A percentile compares a stretch with the other conserved stretches of the same genome.
These are phyloP conservation scores for Girardinichthys multiradiatus DNA, from an alignment of 2,113 vertebrate genomes.

Conservation along the genomic window DNA sequence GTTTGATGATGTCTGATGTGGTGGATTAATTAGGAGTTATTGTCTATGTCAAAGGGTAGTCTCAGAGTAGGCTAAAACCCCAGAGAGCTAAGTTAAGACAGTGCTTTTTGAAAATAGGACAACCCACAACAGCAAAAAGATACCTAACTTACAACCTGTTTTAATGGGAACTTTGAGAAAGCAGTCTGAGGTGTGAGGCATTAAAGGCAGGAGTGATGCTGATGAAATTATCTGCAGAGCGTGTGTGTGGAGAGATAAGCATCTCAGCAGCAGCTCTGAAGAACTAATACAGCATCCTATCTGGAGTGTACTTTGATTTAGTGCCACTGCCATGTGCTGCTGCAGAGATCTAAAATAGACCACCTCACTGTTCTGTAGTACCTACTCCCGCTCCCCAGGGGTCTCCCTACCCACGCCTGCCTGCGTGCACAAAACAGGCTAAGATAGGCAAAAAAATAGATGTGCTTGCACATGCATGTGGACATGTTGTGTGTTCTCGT, in stretches of 20 bases:
- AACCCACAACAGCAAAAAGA: slow-evolving; percentile 5
- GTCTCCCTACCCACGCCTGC: slow-evolving; percentile 67
- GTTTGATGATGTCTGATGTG: slow-evolving; percentile 44
- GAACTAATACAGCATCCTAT: slow-evolving; percentile 30
- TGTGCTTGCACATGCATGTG: slow-evolving; percentile 10
- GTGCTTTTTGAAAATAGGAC: background rate
- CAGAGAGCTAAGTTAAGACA: background rate
- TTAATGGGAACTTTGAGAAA: background rate
- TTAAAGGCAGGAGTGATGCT: no score
- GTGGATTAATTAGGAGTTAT: slow-evolving; percentile 48
- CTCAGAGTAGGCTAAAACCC: slow-evolving; percentile 13
- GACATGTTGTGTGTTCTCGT: background rate
- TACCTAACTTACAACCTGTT: no score
- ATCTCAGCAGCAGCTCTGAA: slow-evolving; percentile 17
- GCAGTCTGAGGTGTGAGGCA: no score
- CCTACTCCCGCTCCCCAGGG: slow-evolving; percentile 68
- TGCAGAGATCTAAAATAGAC: slow-evolving; percentile 68
- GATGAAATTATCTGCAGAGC: no score
- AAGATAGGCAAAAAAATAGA: slow-evolving; percentile 19
- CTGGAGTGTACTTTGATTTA: slow-evolving; percentile 28
- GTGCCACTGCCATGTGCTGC: slow-evolving; percentile 39
- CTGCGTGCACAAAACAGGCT: slow-evolving; percentile 40
- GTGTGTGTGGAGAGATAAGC: background rate
- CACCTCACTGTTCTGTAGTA: slow-evolving; percentile 65
- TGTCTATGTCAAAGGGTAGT: slow-evolving; percentile 33